These are phyloP conservation scores for Pharmacophagus antenor DNA, from an alignment of 2,888 invertebrate genomes.

Conservation along the genomic window DNA sequence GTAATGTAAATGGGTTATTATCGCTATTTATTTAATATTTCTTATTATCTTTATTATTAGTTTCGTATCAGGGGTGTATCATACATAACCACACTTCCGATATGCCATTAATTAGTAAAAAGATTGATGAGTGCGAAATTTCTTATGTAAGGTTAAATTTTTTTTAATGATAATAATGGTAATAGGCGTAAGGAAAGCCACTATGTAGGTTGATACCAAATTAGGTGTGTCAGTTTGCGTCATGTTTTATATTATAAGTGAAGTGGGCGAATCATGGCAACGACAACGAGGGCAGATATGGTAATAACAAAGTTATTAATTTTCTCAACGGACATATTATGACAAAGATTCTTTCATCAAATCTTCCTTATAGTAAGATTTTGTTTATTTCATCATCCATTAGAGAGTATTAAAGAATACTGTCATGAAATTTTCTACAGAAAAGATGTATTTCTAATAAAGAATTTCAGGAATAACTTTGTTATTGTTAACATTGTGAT, in stretches of 20 bases:
- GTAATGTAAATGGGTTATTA: too few species aligned
- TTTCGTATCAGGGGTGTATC: neutral
- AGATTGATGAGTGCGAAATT: neutral
- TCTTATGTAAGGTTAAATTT: conserved; percentile 1
- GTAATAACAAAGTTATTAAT: neutral
- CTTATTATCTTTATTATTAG: neutral
- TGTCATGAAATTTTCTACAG: too few species aligned
- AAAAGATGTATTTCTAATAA: too few species aligned
- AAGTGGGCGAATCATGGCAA: conserved; percentile 13
- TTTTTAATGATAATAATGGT: conserved; percentile 12
- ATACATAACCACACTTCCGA: neutral
- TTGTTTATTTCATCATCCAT: too few species aligned
- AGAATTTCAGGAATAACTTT: too few species aligned
- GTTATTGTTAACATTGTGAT: too few species aligned
- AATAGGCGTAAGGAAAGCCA: conserved; percentile 23
- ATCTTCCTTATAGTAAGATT: neutral
- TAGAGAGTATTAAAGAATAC: too few species aligned
- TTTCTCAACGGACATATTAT: neutral
- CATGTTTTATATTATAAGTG: conserved; percentile 11
- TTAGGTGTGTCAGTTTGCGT: conserved; percentile 16
- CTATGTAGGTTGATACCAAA: conserved; percentile 19
- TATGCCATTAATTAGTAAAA: neutral
- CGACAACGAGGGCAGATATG: neutral
- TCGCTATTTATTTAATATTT: too few species aligned
- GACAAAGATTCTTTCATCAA: neutral